Evolutionary conservation across 2,797 vertebrate genomes (phyloP).

Genomic region (Myotis planiceps): DNA sequence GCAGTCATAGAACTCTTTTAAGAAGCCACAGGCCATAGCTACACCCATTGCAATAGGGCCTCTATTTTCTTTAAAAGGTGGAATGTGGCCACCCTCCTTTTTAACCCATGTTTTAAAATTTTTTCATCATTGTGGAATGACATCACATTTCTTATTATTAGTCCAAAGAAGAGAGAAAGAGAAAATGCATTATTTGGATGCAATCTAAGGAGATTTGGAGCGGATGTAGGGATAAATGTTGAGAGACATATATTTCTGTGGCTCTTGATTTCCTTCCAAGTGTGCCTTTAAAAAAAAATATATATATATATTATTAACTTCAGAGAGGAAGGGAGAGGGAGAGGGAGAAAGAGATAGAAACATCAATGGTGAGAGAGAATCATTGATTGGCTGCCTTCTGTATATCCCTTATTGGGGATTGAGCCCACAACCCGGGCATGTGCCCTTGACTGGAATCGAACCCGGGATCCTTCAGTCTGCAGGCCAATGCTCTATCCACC

Average conservation of each 20-base stretch:
- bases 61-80: neutral
- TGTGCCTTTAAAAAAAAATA: neutral
- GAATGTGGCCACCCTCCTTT: neutral
- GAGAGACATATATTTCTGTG: neutral
- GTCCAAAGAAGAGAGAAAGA: neutral
- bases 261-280: neutral
- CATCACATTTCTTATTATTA: neutral
- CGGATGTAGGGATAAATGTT: neutral
- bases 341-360: no score
- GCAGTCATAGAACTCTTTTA: neutral
- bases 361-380: no score
- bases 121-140: neutral
- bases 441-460: no score
- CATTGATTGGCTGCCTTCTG: no score
- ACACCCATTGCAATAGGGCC: neutral
- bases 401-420: no score
- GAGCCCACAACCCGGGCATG: no score
- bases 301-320: no score
- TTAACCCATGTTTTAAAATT: neutral
- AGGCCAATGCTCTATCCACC: no score
- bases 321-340: no score
- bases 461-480: no score
- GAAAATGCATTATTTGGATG: slow-evolving; percentile 18
- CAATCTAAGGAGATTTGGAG: neutral
- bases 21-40: neutral